phyloP scores from a whole-genome alignment of 2,888 invertebrate species.

The Ormyrus labotus region DNA sequence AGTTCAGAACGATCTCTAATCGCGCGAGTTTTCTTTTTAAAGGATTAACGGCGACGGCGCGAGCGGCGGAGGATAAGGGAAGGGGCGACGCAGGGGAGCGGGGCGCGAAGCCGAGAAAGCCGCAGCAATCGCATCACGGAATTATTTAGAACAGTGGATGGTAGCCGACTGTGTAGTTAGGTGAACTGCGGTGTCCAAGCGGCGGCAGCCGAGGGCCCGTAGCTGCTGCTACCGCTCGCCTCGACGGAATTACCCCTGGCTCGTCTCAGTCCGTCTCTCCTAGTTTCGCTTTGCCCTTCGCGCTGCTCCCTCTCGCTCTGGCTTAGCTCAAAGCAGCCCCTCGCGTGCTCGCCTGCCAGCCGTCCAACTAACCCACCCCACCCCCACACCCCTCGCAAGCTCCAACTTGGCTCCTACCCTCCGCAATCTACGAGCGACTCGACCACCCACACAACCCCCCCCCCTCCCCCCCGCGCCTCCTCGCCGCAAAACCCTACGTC shows the following conservation, averaged over 20 bases:
- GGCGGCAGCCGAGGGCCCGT: slow-evolving; percentile 39
- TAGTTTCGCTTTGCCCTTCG: slow-evolving; percentile 59
- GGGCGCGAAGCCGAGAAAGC: slow-evolving; percentile 62
- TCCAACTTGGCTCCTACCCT: slow-evolving; percentile 56
- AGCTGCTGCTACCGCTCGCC: slow-evolving; percentile 30
- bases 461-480: slow-evolving; percentile 60
- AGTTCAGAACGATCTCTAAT: background rate
- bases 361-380: slow-evolving; percentile 68
- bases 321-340: slow-evolving; percentile 75
- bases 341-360: slow-evolving; percentile 72
- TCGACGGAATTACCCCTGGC: slow-evolving; percentile 58
- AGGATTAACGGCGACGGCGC: background rate
- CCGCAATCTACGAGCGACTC: slow-evolving; percentile 62
- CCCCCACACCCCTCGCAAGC: slow-evolving; percentile 63
- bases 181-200: slow-evolving; percentile 72
- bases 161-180: slow-evolving; percentile 72
- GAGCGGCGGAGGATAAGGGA: slow-evolving; percentile 27
- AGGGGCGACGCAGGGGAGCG: slow-evolving; percentile 20
- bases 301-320: slow-evolving; percentile 66
- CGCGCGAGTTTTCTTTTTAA: background rate
- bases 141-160: slow-evolving; percentile 75
- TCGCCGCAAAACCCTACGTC: slow-evolving; percentile 62
- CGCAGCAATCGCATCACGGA: slow-evolving; percentile 74
- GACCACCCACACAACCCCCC: slow-evolving; percentile 64
- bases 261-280: slow-evolving; percentile 55